Evolutionary conservation across 2,113 vertebrate species (phyloP).

Genomic region (Perognathus longimembris): DNA sequence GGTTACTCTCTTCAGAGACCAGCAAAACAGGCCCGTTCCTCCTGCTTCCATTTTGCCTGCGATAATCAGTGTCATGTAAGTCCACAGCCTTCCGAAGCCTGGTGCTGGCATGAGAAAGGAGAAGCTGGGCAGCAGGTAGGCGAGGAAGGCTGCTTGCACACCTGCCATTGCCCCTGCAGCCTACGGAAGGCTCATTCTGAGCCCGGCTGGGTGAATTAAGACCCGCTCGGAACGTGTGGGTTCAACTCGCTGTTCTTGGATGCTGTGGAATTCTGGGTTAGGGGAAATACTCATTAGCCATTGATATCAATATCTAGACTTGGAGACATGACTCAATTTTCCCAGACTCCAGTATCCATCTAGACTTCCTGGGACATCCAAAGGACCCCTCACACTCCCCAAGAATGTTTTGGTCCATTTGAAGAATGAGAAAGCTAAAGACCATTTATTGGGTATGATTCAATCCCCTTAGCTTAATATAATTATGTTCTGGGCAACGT

Average conservation of each 20-base stretch:
- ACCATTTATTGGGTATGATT: neutral
- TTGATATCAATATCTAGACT: neutral
- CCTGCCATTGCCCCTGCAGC: neutral
- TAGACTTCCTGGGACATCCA: no score
- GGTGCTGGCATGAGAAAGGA: neutral
- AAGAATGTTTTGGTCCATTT: neutral
- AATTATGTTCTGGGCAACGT: neutral
- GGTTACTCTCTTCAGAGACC: neutral
- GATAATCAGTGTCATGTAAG: neutral
- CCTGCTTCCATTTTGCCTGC: conserved; percentile 1
- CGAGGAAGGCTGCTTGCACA: rapidly evolving
- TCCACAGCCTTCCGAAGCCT: neutral
- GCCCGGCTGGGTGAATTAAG: no score
- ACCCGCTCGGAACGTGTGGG: no score
- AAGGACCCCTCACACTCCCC: neutral
- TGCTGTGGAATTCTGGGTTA: neutral
- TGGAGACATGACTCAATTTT: neutral
- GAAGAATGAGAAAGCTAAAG: neutral
- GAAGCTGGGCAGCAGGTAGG: neutral
- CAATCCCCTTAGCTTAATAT: neutral
- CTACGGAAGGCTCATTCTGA: rapidly evolving
- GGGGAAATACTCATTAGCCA: neutral
- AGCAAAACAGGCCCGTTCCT: neutral
- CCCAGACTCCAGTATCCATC: neutral
- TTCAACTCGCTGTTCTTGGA: neutral